phyloP scores from a whole-genome alignment of 92 coral and sea anemone species.

The Porites rus region DNA sequence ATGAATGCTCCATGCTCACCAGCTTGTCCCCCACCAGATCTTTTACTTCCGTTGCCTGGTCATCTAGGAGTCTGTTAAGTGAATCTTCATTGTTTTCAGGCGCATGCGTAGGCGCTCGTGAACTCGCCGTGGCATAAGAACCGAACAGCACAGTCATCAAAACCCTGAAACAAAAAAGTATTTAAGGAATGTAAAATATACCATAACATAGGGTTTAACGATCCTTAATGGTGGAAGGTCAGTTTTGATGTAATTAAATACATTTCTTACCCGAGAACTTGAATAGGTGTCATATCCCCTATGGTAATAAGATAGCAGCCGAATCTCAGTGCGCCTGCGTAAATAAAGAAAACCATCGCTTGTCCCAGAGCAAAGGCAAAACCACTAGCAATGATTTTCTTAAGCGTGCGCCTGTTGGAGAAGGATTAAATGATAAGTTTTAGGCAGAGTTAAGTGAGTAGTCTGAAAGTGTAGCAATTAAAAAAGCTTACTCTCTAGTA shows the following conservation, averaged over 20 bases:
- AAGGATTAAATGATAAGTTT: no score
- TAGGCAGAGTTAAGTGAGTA: not conserved
- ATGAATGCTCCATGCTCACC: slow-evolving; percentile 17
- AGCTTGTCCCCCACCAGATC: slow-evolving; percentile 69
- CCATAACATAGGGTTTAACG: no score
- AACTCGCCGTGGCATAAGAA: slow-evolving; percentile 79
- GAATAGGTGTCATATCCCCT: slow-evolving; percentile 87
- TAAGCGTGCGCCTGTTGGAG: slow-evolving; percentile 66
- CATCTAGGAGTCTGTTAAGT: slow-evolving; percentile 68
- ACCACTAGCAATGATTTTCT: slow-evolving; percentile 85
- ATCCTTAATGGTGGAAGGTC: no score
- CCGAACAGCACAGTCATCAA: slow-evolving; percentile 96
- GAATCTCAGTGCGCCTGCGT: slow-evolving; percentile 88
- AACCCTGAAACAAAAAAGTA: slow-evolving; percentile 60
- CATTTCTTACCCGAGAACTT: slow-evolving; percentile 81
- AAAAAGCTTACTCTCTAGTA: no score
- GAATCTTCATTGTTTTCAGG: slow-evolving; percentile 65
- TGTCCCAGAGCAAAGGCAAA: slow-evolving; percentile 93
- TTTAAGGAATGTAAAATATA: not conserved
- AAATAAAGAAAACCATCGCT: slow-evolving; percentile 88
- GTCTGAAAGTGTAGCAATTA: not conserved
- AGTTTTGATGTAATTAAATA: not conserved
- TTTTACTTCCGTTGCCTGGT: slow-evolving; percentile 31
- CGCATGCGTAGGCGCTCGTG: slow-evolving; percentile 84
- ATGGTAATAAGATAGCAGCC: slow-evolving; percentile 84